Base-by-base conservation (phyloP, 2,888 invertebrate genomes). In the Pachydiplax longipennis region DNA sequence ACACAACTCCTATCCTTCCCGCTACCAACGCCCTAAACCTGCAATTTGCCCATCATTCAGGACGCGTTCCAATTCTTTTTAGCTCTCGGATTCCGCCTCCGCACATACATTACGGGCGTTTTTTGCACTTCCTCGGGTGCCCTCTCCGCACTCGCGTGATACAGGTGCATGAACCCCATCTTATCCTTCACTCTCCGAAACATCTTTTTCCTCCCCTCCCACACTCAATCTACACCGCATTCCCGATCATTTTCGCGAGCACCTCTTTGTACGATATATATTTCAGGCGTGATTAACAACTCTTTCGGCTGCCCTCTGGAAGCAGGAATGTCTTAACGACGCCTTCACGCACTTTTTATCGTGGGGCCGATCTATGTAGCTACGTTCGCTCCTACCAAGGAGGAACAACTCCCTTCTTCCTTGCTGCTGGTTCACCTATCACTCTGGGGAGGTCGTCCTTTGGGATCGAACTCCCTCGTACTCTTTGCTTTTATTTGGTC, bases 81-180 rank as follows among this genome's bases (percentile, higher is more conserved):
- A 73, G 25, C 73, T 73, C 73, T 73, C 18, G n/a, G 22, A 18
- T 6, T 61, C 73, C 73, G 73, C 73, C 73, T 73, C 73, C 73
- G 73, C 73, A 25, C 73, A 73, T 73, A 73, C 73, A 73, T 73
- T 73, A 73, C 12, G 53, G 1, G 53, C 18, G 25, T 73, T 73
- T 73, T 73, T 73, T 13, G 13, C 22, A 65, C 73, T 73, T 61
- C 61, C 15, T 5, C 61, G 61, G n/a, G n/a, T 61, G 61, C 13
- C 61, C 22, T n/a, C n/a, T n/a, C 73, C 10, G 25, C 8, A 35
- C 35, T 87, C 87, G 87, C 87, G 87, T 87, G 87, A 87, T 65
- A 61, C 87, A 61, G 87, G 87, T 65, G 87, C 61, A 87, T 83
- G 25, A 73, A 73, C 73, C 3, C 73, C 25, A 18, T 73, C 73